A percentile compares a stretch with the other conserved stretches of the same genome.
These are phyloP conservation scores for Puffinus mauretanicus DNA, from an alignment of 2,113 vertebrate genomes.

Conservation along the genomic window DNA sequence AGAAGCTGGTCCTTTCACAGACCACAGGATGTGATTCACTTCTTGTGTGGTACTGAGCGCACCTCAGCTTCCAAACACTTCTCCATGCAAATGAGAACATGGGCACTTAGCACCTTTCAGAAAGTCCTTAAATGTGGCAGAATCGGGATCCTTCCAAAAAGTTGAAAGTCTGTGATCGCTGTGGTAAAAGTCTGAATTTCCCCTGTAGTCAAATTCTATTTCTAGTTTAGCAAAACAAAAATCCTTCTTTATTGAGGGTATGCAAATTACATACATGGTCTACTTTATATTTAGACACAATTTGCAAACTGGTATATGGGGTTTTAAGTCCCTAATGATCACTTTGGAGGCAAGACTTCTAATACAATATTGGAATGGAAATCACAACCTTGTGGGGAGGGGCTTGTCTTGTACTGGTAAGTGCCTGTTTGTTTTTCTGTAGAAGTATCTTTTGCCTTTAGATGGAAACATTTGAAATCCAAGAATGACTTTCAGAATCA, in stretches of 20 bases:
- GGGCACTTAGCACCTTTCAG: not conserved
- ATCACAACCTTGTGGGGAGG: not conserved
- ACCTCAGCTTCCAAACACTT: not conserved
- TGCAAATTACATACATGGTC: not conserved
- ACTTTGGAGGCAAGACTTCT: not conserved
- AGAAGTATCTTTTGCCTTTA: not conserved
- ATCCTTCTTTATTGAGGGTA: not conserved
- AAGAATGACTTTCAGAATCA: slow-evolving; percentile 8
- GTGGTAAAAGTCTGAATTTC: not conserved
- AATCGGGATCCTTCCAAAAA: not conserved
- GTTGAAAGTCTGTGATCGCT: not conserved
- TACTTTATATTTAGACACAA: not conserved
- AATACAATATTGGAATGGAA: not conserved
- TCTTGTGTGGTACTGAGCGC: not conserved
- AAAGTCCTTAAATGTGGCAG: not conserved
- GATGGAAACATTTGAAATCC: not conserved
- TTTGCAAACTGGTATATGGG: not conserved
- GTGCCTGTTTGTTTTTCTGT: not conserved
- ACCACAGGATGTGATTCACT: not conserved
- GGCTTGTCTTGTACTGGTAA: not conserved
- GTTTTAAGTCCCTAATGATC: not conserved
- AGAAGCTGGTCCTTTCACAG: not conserved
- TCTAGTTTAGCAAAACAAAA: not conserved
- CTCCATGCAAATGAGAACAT: not conserved
- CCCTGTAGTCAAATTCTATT: not conserved